phyloP scores from a whole-genome alignment of 2,113 vertebrate species.

The Myrmecobius fasciatus region DNA sequence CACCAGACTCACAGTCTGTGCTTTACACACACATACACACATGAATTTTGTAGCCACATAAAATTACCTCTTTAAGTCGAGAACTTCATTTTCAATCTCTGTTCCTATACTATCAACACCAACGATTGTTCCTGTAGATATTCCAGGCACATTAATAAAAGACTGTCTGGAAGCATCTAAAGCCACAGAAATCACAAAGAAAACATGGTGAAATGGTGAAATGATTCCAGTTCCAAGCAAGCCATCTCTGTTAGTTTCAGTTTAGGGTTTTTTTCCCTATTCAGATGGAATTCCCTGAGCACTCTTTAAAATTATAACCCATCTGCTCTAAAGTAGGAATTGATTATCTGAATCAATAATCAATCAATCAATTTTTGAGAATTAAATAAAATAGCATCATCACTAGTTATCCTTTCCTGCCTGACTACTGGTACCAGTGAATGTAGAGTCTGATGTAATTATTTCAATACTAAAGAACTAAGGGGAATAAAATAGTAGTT shows the following conservation, averaged over 20 bases:
- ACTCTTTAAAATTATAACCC: conserved; percentile 9
- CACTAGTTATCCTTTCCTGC: background rate
- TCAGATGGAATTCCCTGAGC: conserved; percentile 7
- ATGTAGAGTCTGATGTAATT: background rate
- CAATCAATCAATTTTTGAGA: too few species aligned
- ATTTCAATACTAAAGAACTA: background rate
- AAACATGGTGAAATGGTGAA: conserved; percentile 17
- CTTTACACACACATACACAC: background rate
- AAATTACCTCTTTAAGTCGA: conserved; percentile 91
- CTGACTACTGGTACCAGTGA: background rate
- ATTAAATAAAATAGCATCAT: background rate
- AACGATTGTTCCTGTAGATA: conserved; percentile 87
- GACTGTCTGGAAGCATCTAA: conserved; percentile 87
- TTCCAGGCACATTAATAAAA: conserved; percentile 86
- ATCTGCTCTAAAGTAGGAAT: conserved; percentile 21
- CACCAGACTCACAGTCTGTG: background rate
- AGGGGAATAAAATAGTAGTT: background rate
- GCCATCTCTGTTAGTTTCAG: background rate
- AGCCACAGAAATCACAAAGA: conserved; percentile 30
- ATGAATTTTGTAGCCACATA: conserved; percentile 6
- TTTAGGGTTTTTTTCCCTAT: conserved; percentile 12
- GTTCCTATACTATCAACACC: conserved; percentile 93
- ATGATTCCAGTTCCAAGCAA: background rate
- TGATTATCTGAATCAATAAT: too few species aligned
- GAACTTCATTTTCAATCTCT: conserved; percentile 91